phyloP scores from a whole-genome alignment of 2,797 vertebrate genomes.

The Rallus crepitans region DNA sequence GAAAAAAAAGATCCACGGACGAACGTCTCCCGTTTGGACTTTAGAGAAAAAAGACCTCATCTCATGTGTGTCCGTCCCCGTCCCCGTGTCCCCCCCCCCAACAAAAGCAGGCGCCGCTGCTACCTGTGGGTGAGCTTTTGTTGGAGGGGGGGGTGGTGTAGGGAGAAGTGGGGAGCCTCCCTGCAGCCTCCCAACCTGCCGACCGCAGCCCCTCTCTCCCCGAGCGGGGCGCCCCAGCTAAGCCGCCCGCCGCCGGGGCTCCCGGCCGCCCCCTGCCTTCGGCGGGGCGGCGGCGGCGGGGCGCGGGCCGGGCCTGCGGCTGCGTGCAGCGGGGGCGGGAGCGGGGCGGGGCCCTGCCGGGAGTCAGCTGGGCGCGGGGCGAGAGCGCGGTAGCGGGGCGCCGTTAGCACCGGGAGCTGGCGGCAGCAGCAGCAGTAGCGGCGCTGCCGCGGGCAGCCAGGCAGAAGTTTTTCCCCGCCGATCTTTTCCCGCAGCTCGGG shows the following conservation, averaged over 20 bases:
- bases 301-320: slow-evolving; percentile 32
- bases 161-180: too few species aligned
- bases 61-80: too few species aligned
- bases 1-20: neutral
- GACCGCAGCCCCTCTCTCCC: neutral
- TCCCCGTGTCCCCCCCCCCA: too few species aligned
- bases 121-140: neutral
- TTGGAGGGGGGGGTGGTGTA: neutral
- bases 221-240: accelerated
- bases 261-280: neutral
- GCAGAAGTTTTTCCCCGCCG: slow-evolving; percentile 19
- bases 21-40: neutral
- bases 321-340: slow-evolving; percentile 36
- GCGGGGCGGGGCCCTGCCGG: neutral
- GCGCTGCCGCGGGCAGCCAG: neutral
- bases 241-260: neutral
- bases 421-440: too few species aligned
- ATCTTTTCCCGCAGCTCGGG: neutral
- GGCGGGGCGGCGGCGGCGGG: neutral
- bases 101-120: neutral
- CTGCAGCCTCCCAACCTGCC: too few species aligned
- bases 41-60: neutral
- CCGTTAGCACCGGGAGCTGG: neutral
- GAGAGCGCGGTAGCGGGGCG: neutral
- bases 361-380: slow-evolving; percentile 42